Evolutionary conservation across 2,888 invertebrate genomes (phyloP), one percentile per base, ranked within the genome.

Genomic region (Byasa hedistus): DNA sequence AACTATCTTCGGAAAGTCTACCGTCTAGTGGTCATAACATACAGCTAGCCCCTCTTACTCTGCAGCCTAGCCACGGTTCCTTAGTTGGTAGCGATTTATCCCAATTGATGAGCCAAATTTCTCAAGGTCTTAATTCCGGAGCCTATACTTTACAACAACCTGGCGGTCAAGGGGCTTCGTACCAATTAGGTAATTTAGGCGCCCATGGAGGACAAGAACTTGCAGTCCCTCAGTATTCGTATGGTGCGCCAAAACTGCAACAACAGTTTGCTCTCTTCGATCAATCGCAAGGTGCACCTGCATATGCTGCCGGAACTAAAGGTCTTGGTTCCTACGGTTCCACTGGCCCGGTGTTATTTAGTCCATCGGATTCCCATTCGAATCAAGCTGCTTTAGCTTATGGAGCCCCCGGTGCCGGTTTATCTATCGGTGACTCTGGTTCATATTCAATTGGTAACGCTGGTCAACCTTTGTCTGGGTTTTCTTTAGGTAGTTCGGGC

Each of bases 341-440:
- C 23, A 89, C 89, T 65, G 88, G 90, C 24, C 91, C 92, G 21
- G 90, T 91, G 12, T 72, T 90, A 19, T 91, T 91, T 70, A 81
- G 79, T 66, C 91, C 91, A 22, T 74, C 80, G 17, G 82, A 86
- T 57, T 74, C 79, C 57, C 82, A 87, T 12, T 75, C 77, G 32
- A 69, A 69, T 52, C 80, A 79, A 24, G 76, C 73, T n/a, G 66
- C 74, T 51, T 69, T 79, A 15, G 77, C 72, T 22, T 86, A 86
- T 64, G 79, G 78, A 21, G 74, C 79, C 61, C 80, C 82, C 19
- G 82, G 73, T 66, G 71, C 82, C 64, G 80, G 81, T 17, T 79
- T 81, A 17, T 76, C 82, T 56, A 63, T 79, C 24, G 82, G 80
- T 59, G 75, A 75, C 58, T 72, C 76, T 23, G 77, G 77, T 19